A percentile compares a stretch with the other conserved stretches of the same genome.
Evolutionary conservation across 2,888 invertebrate genomes (phyloP).

Genomic region (Stenodema calcarata): DNA sequence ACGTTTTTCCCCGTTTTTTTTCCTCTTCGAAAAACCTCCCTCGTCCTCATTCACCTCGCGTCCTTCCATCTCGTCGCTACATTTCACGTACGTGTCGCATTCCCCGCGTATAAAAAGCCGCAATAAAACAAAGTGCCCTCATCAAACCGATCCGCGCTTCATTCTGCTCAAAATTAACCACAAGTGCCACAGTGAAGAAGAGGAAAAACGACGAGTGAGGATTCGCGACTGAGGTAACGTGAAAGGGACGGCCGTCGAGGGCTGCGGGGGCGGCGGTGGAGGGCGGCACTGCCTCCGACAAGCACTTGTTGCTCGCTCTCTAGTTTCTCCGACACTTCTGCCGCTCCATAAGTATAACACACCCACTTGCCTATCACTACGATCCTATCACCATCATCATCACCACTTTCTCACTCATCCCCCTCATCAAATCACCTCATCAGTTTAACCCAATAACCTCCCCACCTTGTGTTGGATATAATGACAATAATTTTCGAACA

Average conservation of each 20-base stretch:
- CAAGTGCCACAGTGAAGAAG: slow-evolving; percentile 21
- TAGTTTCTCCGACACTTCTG: background rate
- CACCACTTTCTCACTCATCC: background rate
- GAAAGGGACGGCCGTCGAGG: background rate
- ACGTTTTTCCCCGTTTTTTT: background rate
- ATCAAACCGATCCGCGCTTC: slow-evolving; percentile 42
- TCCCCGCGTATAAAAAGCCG: background rate
- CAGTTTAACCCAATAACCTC: too few species aligned
- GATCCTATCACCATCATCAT: background rate
- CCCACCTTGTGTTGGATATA: too few species aligned
- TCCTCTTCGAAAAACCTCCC: background rate
- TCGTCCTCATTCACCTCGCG: background rate
- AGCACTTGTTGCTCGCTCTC: slow-evolving; percentile 29
- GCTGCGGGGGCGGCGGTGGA: background rate
- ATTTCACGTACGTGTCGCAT: background rate
- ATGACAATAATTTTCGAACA: too few species aligned
- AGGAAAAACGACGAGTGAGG: slow-evolving; percentile 1
- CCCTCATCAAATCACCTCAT: background rate
- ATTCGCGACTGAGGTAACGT: slow-evolving; percentile 29
- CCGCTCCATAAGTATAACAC: slow-evolving; percentile 7
- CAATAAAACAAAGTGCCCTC: slow-evolving; percentile 23
- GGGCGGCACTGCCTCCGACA: background rate
- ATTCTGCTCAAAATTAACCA: slow-evolving; percentile 32
- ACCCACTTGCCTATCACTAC: background rate
- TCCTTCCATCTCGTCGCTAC: background rate